These are phyloP conservation scores for Diaphora mendica DNA, from an alignment of 2,888 invertebrate genomes.

Conservation along the genomic window DNA sequence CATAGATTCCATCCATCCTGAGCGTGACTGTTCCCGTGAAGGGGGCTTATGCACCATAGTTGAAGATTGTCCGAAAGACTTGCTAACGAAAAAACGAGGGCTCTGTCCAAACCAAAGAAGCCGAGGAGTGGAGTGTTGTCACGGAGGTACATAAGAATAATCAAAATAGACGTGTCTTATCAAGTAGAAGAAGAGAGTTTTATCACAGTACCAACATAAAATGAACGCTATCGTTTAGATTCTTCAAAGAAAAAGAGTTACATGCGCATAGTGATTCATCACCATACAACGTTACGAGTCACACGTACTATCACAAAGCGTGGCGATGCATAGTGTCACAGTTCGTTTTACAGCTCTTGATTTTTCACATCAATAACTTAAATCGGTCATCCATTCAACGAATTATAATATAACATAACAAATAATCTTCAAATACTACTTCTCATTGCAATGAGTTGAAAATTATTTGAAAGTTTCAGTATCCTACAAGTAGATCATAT, in stretches of 20 bases:
- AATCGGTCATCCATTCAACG: no score
- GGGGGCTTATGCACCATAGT: slow-evolving; percentile 68
- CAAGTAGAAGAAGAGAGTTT: neutral
- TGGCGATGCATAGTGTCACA: no score
- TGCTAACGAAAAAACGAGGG: slow-evolving; percentile 46
- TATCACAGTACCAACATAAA: neutral
- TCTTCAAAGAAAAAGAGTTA: no score
- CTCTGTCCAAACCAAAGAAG: slow-evolving; percentile 63
- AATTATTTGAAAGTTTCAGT: no score
- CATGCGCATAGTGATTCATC: neutral
- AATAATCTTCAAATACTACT: no score
- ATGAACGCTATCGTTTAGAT: no score
- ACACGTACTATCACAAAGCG: no score
- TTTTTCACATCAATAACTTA: no score
- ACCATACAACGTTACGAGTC: neutral
- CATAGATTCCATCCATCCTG: slow-evolving; percentile 30
- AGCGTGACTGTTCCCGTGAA: slow-evolving; percentile 46
- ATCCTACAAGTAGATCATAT: no score
- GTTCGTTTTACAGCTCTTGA: no score
- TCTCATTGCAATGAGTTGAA: no score
- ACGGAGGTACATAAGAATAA: slow-evolving; percentile 61
- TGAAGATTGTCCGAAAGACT: slow-evolving; percentile 59
- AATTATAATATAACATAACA: no score
- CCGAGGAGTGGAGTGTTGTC: slow-evolving; percentile 68
- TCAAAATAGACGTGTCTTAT: neutral